These are phyloP conservation scores for Drosophila incognita DNA, from an alignment of 2,888 invertebrate genomes.

Conservation along the genomic window DNA sequence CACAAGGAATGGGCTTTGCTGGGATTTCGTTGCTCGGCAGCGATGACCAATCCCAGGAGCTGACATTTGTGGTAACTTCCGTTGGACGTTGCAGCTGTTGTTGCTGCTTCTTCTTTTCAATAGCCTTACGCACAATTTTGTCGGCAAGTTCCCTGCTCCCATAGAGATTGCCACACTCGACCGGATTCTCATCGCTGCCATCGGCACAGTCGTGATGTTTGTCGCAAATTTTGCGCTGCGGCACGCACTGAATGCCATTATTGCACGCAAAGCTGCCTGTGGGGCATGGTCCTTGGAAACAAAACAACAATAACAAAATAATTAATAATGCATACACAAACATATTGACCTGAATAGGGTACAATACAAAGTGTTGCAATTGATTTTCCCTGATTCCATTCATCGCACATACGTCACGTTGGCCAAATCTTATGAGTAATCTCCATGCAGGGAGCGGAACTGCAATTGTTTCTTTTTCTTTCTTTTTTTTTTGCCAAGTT, in stretches of 20 bases:
- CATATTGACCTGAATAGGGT: conserved; percentile 44
- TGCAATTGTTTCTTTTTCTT: conserved; percentile 7
- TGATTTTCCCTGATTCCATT: conserved; percentile 22
- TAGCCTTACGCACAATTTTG: conserved; percentile 82
- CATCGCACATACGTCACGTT: conserved; percentile 43
- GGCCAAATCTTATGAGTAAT: conserved; percentile 36
- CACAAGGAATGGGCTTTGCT: conserved; percentile 47
- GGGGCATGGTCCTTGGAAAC: conserved; percentile 86
- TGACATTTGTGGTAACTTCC: conserved; percentile 41
- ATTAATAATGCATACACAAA: conserved; percentile 34
- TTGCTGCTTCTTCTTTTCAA: conserved; percentile 69
- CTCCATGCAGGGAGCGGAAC: conserved; percentile 33
- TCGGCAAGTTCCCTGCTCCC: conserved; percentile 83
- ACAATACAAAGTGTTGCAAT: conserved; percentile 24
- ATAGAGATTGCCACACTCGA: conserved; percentile 84
- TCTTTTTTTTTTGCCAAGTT: conserved; percentile 21
- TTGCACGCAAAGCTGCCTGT: conserved; percentile 86
- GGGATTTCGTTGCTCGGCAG: conserved; percentile 41
- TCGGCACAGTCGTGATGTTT: conserved; percentile 85
- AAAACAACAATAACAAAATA: conserved; percentile 32
- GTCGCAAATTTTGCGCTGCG: conserved; percentile 87
- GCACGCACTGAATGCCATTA: conserved; percentile 86
- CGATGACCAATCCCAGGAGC: conserved; percentile 42
- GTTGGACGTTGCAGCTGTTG: conserved; percentile 40
- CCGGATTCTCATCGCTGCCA: conserved; percentile 86